Evolutionary conservation across 1,140 invertebrate species (phyloP), one percentile per base, ranked within the genome.

Genomic region (Triops cancriformis): DNA sequence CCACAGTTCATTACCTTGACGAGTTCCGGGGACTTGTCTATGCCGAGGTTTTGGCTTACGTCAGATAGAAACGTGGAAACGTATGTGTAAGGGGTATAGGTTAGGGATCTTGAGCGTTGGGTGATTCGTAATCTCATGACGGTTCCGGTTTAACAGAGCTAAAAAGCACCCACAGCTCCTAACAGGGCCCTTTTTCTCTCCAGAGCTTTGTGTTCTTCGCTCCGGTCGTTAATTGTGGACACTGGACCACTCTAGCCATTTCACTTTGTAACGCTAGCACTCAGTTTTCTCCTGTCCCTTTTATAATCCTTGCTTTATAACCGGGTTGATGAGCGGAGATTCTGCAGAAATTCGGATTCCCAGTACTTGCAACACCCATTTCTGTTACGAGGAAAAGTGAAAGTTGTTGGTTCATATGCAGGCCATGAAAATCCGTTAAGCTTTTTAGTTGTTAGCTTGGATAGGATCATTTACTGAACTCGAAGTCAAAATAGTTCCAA

Each of bases 1-100:
- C 31, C 51, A 64, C n/a, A 18, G 51, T 64, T 64, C 51, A 64
- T 64, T 64, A 64, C 51, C 51, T 64, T 64, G 51, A 64, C 51
- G 51, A 64, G 51, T 64, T 64, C 51, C 51, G 51, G 2, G 14
- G 51, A 64, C 51, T 64, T 23, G 10, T 23, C 51, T 11, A 1
- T 64, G 14, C 14, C 14, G 18, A n/a, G 51, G 23, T 23, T 64
- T 64, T 64, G 51, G 51, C 51, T 37, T 64, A 64, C 51, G 51
- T 64, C 51, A 18, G 14, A 18, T 64, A 18, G 14, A n/a, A n/a
- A 23, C 51, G n/a, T 64, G 23, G 18, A 64, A 64, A 64, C 51
- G 51, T 64, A 23, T 64, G 51, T 23, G 51, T 64, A 64, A 6
- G 51, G 14, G 51, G 51, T 64, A 37, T 37, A 37, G 31, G 31